Percentiles rank a stretch among this genome's conserved stretches.
Evolutionary conservation across 2,888 invertebrate genomes (phyloP).

Genomic region (Chouioia cunea): DNA sequence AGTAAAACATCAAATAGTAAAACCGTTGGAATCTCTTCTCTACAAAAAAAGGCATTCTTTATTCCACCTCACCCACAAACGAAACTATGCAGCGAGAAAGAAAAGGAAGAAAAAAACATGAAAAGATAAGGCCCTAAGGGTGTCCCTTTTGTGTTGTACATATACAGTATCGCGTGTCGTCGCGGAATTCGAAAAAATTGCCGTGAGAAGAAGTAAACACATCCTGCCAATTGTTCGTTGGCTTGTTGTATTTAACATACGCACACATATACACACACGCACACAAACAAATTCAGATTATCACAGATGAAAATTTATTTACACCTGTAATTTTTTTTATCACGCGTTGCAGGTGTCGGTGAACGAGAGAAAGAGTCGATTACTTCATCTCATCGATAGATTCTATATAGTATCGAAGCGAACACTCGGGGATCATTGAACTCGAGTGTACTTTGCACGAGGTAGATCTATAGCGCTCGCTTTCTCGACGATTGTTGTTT

Average conservation of each 20-base stretch:
- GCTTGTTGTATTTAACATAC: no score
- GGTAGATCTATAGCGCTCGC: not conserved
- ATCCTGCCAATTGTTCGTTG: no score
- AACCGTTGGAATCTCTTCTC: no score
- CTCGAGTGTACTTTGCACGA: conserved; percentile 11
- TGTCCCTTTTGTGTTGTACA: no score
- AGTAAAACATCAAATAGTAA: no score
- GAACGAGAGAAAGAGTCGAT: not conserved
- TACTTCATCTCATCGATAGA: no score
- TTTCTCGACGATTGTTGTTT: conserved; percentile 39
- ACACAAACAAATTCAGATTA: not conserved
- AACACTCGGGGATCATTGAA: conserved; percentile 23
- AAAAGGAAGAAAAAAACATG: no score
- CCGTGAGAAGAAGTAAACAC: conserved; percentile 35
- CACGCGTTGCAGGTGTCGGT: not conserved
- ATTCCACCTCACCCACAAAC: no score
- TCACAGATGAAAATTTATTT: not conserved
- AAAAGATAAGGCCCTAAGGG: no score
- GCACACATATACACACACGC: not conserved
- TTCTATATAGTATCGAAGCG: no score
- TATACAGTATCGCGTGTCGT: not conserved
- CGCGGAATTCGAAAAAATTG: conserved; percentile 36
- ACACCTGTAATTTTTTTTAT: not conserved
- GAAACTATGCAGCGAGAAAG: no score
- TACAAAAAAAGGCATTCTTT: no score